Evolutionary conservation across 2,888 invertebrate species (phyloP).

Genomic region (Selenia dentaria): DNA sequence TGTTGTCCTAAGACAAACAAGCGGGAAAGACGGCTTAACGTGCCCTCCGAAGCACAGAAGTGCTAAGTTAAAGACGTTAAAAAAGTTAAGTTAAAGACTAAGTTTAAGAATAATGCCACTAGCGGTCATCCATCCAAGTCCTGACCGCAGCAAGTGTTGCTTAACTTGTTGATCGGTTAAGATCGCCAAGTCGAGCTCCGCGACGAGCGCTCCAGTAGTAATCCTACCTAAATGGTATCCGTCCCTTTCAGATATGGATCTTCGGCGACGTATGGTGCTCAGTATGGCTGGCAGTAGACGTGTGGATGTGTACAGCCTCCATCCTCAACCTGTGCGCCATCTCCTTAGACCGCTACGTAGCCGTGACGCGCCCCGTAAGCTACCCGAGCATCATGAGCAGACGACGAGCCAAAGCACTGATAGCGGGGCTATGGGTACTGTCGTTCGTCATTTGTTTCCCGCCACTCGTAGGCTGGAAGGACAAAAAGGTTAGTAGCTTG

Average conservation of each 20-base stretch:
- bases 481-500: conserved; percentile 64
- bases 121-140: no score
- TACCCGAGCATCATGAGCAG: conserved; percentile 97
- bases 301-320: conserved; percentile 99
- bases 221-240: no score
- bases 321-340: conserved; percentile 98
- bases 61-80: no score
- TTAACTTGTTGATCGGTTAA: no score
- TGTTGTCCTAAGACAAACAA: no score
- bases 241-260: conserved; percentile 93
- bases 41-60: no score
- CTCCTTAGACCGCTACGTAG: conserved; percentile 97
- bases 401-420: conserved; percentile 92
- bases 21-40: no score
- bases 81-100: no score
- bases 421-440: conserved; percentile 97
- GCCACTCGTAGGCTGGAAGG: conserved; percentile 97
- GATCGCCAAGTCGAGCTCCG: no score
- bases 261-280: conserved; percentile 98
- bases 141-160: no score
- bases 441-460: conserved; percentile 99
- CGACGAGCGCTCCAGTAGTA: no score
- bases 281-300: conserved; percentile 98
- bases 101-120: no score
- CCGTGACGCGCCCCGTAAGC: conserved; percentile 97